phyloP scores from a whole-genome alignment of 2,113 vertebrate species.

The Halichoerus grypus region DNA sequence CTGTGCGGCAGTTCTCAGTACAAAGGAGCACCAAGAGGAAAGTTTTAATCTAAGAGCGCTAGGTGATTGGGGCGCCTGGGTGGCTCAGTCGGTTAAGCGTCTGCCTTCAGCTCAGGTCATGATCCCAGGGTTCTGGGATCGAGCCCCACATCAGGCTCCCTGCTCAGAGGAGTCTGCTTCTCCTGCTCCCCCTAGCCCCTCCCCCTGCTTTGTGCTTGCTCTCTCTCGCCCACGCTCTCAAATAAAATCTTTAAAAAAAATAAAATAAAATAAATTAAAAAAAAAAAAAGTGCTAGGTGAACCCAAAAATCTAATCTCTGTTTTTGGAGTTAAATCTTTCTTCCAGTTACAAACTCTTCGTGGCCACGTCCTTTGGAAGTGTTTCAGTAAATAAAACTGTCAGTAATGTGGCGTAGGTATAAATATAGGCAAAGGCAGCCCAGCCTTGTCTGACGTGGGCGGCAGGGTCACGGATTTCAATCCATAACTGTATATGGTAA shows the following conservation, averaged over 20 bases:
- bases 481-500: background rate
- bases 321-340: background rate
- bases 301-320: background rate
- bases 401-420: background rate
- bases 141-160: too few relatives aligned
- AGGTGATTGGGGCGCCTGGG: background rate
- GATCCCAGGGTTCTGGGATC: too few relatives aligned
- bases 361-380: background rate
- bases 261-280: too few relatives aligned
- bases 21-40: accelerated
- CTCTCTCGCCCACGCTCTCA: too few relatives aligned
- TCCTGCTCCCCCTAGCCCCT: too few relatives aligned
- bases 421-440: background rate
- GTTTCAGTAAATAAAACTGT: background rate
- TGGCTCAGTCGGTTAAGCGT: too few relatives aligned
- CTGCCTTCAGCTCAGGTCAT: too few relatives aligned
- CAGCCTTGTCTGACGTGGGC: background rate
- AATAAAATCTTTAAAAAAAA: too few relatives aligned
- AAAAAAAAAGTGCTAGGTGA: background rate
- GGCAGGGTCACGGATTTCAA: background rate
- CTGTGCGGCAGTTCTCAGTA: too few relatives aligned
- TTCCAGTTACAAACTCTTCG: background rate
- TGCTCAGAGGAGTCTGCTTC: too few relatives aligned
- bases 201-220: too few relatives aligned
- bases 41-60: background rate